Evolutionary conservation across 2,888 invertebrate species (phyloP), one percentile per base, ranked within the genome.

Genomic region (Drosophila histrio): DNA sequence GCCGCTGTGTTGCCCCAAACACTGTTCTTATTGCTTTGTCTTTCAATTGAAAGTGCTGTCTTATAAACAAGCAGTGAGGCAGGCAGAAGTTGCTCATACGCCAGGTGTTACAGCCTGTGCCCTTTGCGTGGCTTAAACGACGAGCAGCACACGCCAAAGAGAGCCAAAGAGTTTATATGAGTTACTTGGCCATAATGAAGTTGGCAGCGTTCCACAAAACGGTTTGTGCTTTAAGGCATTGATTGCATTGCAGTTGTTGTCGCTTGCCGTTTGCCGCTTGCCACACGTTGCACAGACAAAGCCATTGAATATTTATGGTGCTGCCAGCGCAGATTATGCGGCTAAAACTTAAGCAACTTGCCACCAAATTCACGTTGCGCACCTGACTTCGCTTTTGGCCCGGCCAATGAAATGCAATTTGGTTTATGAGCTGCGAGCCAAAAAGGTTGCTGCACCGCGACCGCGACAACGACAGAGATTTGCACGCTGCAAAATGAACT

Each of bases 241-340:
- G 79, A 74, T 71, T 70, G 68, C 54, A 22, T 22, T 22, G 52
- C 38, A n/a, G 38, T 49, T 13, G 38, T 19, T 11, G 7, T 9
- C 26, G 9, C 28, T 28, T 28, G 28, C 44, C 11, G 9, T 19
- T 28, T 21, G 22, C 39, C 39, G n/a, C 22, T 11, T 38, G 38
- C 38, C 19, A 38, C 38, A 38, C 38, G 38, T 5, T 19, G 38
- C 47, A 47, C 46, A 30, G 28, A 38, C 54, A 61, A 41, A 75
- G 67, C 87, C 87, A 87, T 84, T 78, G 85, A 68, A 82, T 87
- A 82, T 82, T 82, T 87, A 82, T 87, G 82, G 79, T 73, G 46
- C 62, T 81, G 87, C 68, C 82, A 47, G 63, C 39, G 71, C 86
- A 85, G 82, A 82, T 82, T 82, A 82, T 83, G 88, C 82, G 82